Base-by-base conservation (phyloP, 53 echinoderm and acorn worm species). In the Hippasteria phrygiana region DNA sequence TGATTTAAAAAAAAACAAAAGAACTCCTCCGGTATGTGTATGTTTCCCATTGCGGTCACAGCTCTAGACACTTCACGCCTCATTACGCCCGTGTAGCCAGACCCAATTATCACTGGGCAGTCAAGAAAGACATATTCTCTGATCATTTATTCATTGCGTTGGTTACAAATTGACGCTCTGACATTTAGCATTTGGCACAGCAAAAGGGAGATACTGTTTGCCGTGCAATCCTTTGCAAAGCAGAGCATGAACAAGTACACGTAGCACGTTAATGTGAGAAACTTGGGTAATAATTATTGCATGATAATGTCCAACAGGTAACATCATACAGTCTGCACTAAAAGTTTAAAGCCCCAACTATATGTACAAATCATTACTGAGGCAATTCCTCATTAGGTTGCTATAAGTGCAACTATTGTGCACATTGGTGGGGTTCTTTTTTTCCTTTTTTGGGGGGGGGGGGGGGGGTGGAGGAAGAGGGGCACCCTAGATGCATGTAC, bases 141-240 rank as follows among this genome's bases (percentile, higher is more conserved):
- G 27, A 85, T 85, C 70, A 85, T 85, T 85, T 85, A 85, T 85
- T 85, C 69, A 85, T 85, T 69, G 85, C 81, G 24, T 51, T 51
- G 53, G 71, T 69, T 48, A 48, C 38, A 36, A 36, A 54, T 47
- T 69, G 71, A 50, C 54, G 85, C 71, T 69, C 51, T 85, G 85
- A 71, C 85, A 85, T 85, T 85, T 79, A 1, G 62, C 36, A 40
- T 37, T 79, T 34, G 59, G n/a, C 79, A 67, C 69, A 33, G 59
- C 22, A n/a, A 24, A 24, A 59, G 59, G 7, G 26, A 20, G 51
- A 14, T 51, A 20, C 24, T 4, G 59, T 7, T 24, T 59, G 26
- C 26, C 26, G 24, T 18, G 59, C 27, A 16, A 7, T 26, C 26
- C 59, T 17, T 24, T 45, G 46, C 46, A 45, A 45, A 45, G 46